Evolutionary conservation across 1,140 invertebrate species (phyloP), one percentile per base, ranked within the genome.

Genomic region (Eulimnadia texana): DNA sequence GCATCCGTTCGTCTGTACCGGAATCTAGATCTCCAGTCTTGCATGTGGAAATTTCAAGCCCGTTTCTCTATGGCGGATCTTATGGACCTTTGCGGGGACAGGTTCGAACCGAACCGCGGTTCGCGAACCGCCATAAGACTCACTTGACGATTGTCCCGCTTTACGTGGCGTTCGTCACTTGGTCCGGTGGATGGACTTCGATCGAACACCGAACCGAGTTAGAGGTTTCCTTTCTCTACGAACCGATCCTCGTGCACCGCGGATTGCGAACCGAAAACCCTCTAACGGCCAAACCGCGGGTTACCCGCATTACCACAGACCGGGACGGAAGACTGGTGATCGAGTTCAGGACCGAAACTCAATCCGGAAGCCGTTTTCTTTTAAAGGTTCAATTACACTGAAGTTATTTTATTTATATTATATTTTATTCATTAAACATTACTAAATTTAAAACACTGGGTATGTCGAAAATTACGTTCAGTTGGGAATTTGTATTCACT

Each of bases 61-160:
- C 76, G 72, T 72, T 78, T 74, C 67, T 70, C 73, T 60, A 73
- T 78, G 72, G 69, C 72, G 6, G 73, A 77, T 59, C 66, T 78
- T 53, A 70, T 77, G 20, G 73, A 77, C 64, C 65, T 72, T 2
- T 78, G 77, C 68, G 75, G 74, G 24, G 77, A 75, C 54, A 67
- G 69, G 29, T 67, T 77, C 13, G 67, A 70, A 2, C 72, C 75
- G 3, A 72, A 76, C 65, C 76, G 76, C 63, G 65, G 66, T 68
- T 70, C 60, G 61, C 54, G 23, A 24, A 47, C 27, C 29, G 64
- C n/a, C 70, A 69, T 9, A 65, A 73, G 65, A 76, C 70, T 0
- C 73, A 73, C 62, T 63, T 77, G 20, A 75, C 74, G 9, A 71
- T 77, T 1, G 71, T 77, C 6, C 77, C 77, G 16, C 63, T 78